Evolutionary conservation across 2,113 vertebrate species (phyloP), one percentile per base, ranked within the genome.

Genomic region (Verasper variegatus): DNA sequence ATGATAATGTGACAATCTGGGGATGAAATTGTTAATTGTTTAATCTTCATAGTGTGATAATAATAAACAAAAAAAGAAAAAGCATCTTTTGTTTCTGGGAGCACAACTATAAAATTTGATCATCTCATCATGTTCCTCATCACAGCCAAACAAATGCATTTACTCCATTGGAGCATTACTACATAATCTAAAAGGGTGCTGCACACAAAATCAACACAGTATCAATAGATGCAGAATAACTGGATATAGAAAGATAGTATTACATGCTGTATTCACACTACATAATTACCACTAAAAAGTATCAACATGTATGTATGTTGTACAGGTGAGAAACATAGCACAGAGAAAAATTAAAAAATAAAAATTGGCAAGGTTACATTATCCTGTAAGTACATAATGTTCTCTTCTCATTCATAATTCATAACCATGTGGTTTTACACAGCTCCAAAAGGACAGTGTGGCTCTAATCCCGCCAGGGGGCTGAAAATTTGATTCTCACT

Each of bases 371-470:
- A 24, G 12, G 35, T 68, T 14, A 54, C 47, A 54, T 31, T 20
- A 63, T 23, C 15, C 26, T 71, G 20, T 40, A 52, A 4, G 23
- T 31, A 59, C 49, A 58, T 24, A 1, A 4, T 65, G 31, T 42
- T 14, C 58, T 66, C 3, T 37, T 51, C 18, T 37, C 21, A 67
- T 67, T 62, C 47, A 77, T 31, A 45, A 69, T 69, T 63, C 37
- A 70, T 61, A n/a, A 15, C 21, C 21, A 55, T 42, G 58, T 31
- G 51, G 23, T 37, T 6, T 56, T 64, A 57, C 47, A 42, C 23
- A 15, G 24, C 51, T 57, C 40, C 56, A 20, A 45, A 26, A 60
- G 59, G 26, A 78, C 59, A 64, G 27, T 3, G 1, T n/a, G 24
- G 7, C 47, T 55, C 23, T 62, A 35, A 60, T 60, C 55, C 27